Percentiles rank a stretch among this genome's conserved stretches.
phyloP scores from a whole-genome alignment of 2,888 invertebrate genomes.

The Rhimphoctona megacephalus region DNA sequence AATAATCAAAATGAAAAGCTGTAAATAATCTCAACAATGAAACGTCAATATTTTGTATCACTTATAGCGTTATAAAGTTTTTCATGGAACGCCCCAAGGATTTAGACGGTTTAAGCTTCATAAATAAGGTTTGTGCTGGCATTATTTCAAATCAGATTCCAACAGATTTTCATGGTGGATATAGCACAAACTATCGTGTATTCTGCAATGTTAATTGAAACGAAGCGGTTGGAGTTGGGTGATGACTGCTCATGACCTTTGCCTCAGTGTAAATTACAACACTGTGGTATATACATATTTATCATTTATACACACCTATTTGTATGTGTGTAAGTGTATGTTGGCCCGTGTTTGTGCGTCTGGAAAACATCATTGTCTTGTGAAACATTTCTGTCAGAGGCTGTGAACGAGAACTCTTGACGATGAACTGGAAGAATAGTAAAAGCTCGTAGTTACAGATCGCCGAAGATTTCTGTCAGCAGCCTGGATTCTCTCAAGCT shows the following conservation, averaged over 20 bases:
- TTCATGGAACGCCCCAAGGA: neutral
- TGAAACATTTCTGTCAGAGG: constrained; percentile 43
- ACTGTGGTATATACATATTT: neutral
- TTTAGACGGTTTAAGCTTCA: too few relatives aligned
- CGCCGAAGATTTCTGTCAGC: constrained; percentile 39
- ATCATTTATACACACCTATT: neutral
- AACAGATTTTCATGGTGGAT: too few relatives aligned
- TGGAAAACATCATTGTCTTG: constrained; percentile 46
- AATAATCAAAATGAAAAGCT: too few relatives aligned
- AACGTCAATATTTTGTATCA: neutral
- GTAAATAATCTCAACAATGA: neutral
- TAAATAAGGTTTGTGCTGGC: too few relatives aligned
- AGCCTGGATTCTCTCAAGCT: neutral
- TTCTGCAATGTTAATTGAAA: constrained; percentile 55
- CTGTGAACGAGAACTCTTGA: constrained; percentile 27
- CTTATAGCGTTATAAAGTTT: neutral
- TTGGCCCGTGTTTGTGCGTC: neutral
- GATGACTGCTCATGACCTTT: constrained; percentile 45
- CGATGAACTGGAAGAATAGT: constrained; percentile 39
- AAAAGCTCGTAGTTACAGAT: constrained; percentile 48
- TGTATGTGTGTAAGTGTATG: neutral
- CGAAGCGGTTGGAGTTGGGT: constrained; percentile 46
- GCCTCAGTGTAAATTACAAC: neutral
- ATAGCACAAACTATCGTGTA: too few relatives aligned
- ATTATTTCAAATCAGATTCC: too few relatives aligned